Evolutionary conservation across 2,797 vertebrate species (phyloP).

Genomic region (Melanotaenia boesemani): DNA sequence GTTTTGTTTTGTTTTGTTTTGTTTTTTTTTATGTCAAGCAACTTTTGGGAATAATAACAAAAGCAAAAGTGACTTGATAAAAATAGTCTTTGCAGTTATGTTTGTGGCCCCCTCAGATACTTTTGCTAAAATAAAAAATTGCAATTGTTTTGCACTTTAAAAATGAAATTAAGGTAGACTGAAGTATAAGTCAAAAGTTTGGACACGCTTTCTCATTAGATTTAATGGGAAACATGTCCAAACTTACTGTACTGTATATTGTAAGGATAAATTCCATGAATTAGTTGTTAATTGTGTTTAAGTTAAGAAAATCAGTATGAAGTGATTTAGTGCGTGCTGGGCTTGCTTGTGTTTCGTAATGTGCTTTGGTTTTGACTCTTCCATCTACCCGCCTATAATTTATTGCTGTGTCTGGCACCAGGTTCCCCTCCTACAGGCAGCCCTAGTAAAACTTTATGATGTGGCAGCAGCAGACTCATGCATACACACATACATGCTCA

Average conservation of each 20-base stretch:
- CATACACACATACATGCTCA: constrained; percentile 16
- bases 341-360: constrained; percentile 20
- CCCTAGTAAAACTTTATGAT: constrained; percentile 73
- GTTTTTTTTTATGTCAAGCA: too few species aligned
- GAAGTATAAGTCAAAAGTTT: too few species aligned
- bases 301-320: constrained; percentile 11
- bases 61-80: too few species aligned
- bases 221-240: too few species aligned
- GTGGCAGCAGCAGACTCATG: constrained; percentile 47
- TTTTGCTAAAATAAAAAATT: background rate
- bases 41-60: too few species aligned
- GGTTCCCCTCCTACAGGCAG: constrained; percentile 62
- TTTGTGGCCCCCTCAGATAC: background rate
- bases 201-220: too few species aligned
- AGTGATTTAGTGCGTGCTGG: constrained; percentile 11
- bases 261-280: too few species aligned
- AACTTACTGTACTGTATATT: too few species aligned
- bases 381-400: constrained; percentile 54
- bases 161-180: too few species aligned
- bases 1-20: too few species aligned
- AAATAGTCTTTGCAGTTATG: background rate
- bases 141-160: too few species aligned
- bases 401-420: constrained; percentile 66
- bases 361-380: constrained; percentile 35
- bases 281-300: constrained; percentile 5